Percentiles rank a stretch among this genome's conserved stretches.
Conservation (phyloP, 2,888 invertebrate genomes). For the Calameuta filiformis region DNA sequence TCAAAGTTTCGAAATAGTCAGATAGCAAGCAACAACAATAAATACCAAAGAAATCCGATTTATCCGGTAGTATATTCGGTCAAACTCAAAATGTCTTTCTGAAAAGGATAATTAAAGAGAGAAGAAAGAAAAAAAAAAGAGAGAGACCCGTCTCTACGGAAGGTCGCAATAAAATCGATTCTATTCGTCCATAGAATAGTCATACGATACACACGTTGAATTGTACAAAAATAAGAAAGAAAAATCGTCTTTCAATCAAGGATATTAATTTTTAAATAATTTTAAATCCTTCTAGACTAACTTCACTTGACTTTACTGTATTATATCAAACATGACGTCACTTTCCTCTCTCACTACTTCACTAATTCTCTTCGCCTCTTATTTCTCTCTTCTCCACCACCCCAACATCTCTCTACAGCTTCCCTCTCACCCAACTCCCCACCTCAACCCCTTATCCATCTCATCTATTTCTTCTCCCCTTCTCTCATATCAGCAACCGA, state of each 20-base stretch:
- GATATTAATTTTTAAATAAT: background rate
- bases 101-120: background rate
- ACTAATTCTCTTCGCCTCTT: background rate
- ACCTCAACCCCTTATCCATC: background rate
- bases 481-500: slow-evolving; percentile 18
- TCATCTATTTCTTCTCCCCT: slow-evolving; percentile 16
- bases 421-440: slow-evolving; percentile 14
- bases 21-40: background rate
- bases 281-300: background rate
- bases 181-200: background rate
- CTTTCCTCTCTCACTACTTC: background rate
- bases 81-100: background rate
- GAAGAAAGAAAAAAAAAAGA: background rate
- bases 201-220: background rate
- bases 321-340: background rate
- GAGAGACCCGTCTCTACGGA: background rate
- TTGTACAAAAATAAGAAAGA: background rate
- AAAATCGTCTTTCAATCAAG: background rate
- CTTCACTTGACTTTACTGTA: background rate
- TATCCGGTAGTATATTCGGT: background rate
- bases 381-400: slow-evolving; percentile 20
- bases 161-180: background rate
- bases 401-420: slow-evolving; percentile 3
- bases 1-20: background rate
- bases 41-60: background rate